These are phyloP conservation scores for Clarias macrocephalus DNA, from an alignment of 2,113 vertebrate species.

Conservation along the genomic window DNA sequence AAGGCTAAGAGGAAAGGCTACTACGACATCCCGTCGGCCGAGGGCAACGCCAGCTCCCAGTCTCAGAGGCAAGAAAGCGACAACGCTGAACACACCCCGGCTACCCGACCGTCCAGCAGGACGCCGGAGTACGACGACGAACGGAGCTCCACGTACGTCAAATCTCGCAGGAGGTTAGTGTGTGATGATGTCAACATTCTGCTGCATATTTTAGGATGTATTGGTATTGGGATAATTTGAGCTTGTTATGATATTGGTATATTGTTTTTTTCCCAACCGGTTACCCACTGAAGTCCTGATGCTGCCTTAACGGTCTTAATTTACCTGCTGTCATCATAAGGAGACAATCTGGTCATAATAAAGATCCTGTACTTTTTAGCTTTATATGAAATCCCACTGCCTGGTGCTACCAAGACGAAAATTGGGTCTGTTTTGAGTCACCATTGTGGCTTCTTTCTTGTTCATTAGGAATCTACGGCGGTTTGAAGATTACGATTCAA, in stretches of 20 bases:
- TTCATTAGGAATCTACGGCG: not conserved
- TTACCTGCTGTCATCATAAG: not conserved
- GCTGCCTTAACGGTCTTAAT: not conserved
- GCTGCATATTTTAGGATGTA: not conserved
- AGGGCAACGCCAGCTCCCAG: slow-evolving; percentile 70
- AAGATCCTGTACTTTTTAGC: not conserved
- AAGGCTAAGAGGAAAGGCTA: slow-evolving; percentile 97
- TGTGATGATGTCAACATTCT: not conserved
- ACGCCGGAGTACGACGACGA: slow-evolving; percentile 84
- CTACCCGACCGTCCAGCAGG: slow-evolving; percentile 79
- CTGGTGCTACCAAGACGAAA: not conserved
- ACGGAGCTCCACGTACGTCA: slow-evolving; percentile 82
- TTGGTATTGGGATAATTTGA: not conserved
- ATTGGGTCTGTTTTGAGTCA: not conserved
- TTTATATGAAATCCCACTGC: not conserved
- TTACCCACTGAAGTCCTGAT: not conserved
- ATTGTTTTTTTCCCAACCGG: not conserved
- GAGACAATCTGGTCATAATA: not conserved
- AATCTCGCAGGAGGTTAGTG: slow-evolving; percentile 87
- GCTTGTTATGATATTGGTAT: not conserved
- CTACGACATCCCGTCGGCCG: slow-evolving; percentile 89
- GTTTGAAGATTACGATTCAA: too few relatives aligned
- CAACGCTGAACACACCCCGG: slow-evolving; percentile 74
- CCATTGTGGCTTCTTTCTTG: not conserved
- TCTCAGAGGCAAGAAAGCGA: slow-evolving; percentile 76